Evolutionary conservation across 2,797 vertebrate genomes (phyloP).

Genomic region (Clarias fuscus): DNA sequence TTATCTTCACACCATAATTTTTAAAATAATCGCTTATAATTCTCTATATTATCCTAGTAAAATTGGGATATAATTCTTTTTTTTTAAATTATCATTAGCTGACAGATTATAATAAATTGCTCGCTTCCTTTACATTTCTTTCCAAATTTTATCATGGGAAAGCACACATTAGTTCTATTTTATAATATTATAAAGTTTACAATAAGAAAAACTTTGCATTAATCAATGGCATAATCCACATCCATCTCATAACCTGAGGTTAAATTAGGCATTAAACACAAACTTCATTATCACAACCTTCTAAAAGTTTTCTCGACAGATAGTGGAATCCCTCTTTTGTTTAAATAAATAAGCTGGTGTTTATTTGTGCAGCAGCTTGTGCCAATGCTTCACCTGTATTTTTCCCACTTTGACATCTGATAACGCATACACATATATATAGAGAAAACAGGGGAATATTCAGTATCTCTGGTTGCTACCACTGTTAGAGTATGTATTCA

Average conservation of each 20-base stretch:
- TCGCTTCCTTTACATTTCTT: too few species aligned
- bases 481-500: slow-evolving; percentile 25
- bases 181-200: neutral
- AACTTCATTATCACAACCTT: neutral
- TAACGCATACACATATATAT: slow-evolving; percentile 29
- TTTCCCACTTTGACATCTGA: slow-evolving; percentile 32
- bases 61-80: neutral
- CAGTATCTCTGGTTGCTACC: neutral
- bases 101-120: neutral
- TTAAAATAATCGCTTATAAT: neutral
- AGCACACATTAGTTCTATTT: neutral
- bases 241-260: neutral
- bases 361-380: neutral
- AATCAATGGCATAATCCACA: neutral
- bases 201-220: neutral
- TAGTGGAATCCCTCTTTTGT: neutral
- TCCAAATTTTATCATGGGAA: neutral
- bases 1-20: neutral
- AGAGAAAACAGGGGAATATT: neutral
- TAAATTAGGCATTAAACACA: neutral
- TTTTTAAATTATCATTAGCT: neutral
- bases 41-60: neutral
- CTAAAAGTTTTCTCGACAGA: neutral
- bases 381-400: slow-evolving; percentile 41
- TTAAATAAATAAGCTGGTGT: slow-evolving; percentile 2